Evolutionary conservation across 2,888 invertebrate genomes (phyloP), one percentile per base, ranked within the genome.

Genomic region (Mycalesis mineus): DNA sequence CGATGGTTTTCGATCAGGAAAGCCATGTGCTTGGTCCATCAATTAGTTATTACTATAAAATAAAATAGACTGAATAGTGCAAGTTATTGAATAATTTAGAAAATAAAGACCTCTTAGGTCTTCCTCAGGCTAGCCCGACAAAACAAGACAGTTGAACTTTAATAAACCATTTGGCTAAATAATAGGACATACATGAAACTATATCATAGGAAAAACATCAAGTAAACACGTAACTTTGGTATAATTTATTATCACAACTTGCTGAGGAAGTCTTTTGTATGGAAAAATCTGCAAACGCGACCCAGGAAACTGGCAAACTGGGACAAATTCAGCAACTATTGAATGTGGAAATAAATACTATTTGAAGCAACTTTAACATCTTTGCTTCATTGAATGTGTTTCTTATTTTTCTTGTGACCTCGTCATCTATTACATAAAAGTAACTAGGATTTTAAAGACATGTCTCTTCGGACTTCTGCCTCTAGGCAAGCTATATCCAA

Each of bases 341-440:
- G 29, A 29, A 44, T 29, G 44, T 8, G 29, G 44, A 44, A 44
- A 29, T 44, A 44, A 22, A 29, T 14, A 44, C 44, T 44, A 14
- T 29, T 44, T 29, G 29, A 28, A 44, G 29, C 29, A 13, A 44
- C 44, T 44, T 44, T 44, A 44, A 29, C 44, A 44, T 44, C 44
- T 44, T 29, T 13, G 13, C 29, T 44, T 29, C 44, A 22, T 28
- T n/a, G 22, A 44, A 44, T n/a, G n/a, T 11, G 29, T 29, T 13
- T 44, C 28, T 29, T 44, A 44, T 44, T 44, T 29, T 14, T 44
- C 29, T 44, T 44, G 17, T 29, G 44, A 44, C 44, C 44, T 44
- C 44, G 29, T 44, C 29, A 11, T 42, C 9, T 33, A 11, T 36
- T 36, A 36, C 11, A 11, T 36, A 11, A 9, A 36, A 36, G 11